These are phyloP conservation scores for Panurus biarmicus DNA, from an alignment of 2,113 vertebrate genomes.

Conservation along the genomic window DNA sequence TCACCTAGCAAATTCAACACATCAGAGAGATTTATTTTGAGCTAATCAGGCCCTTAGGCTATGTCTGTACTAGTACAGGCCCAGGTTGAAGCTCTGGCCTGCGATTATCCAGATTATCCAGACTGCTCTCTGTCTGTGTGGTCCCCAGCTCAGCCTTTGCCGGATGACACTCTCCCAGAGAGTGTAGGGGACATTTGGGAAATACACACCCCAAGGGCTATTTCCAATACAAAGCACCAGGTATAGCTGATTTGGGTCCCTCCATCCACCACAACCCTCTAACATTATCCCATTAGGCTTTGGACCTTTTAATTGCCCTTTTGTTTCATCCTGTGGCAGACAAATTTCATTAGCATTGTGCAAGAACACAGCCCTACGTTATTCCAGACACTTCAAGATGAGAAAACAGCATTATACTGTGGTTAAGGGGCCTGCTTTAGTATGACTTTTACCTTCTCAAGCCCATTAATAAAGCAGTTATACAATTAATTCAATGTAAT, in stretches of 20 bases:
- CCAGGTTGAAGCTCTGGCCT: background rate
- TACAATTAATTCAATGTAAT: background rate
- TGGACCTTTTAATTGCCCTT: background rate
- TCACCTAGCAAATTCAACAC: background rate
- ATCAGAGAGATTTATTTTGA: background rate
- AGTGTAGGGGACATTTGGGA: background rate
- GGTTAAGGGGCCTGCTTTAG: background rate
- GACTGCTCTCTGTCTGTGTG: background rate
- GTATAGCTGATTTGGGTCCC: background rate
- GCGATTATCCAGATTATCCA: background rate
- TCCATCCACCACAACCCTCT: background rate
- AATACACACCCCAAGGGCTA: background rate
- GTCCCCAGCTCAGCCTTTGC: background rate
- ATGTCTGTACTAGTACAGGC: background rate
- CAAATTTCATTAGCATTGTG: background rate
- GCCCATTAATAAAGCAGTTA: background rate
- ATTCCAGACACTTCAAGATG: background rate
- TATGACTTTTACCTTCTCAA: background rate
- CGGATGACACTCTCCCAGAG: background rate
- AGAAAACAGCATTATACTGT: background rate
- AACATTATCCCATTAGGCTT: background rate
- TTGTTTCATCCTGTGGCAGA: background rate
- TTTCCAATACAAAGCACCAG: background rate
- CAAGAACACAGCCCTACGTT: fast-evolving
- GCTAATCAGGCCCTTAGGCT: slow-evolving; percentile 10